These are phyloP conservation scores for Artemia franciscana DNA, from an alignment of 1,140 invertebrate species.

Conservation along the genomic window DNA sequence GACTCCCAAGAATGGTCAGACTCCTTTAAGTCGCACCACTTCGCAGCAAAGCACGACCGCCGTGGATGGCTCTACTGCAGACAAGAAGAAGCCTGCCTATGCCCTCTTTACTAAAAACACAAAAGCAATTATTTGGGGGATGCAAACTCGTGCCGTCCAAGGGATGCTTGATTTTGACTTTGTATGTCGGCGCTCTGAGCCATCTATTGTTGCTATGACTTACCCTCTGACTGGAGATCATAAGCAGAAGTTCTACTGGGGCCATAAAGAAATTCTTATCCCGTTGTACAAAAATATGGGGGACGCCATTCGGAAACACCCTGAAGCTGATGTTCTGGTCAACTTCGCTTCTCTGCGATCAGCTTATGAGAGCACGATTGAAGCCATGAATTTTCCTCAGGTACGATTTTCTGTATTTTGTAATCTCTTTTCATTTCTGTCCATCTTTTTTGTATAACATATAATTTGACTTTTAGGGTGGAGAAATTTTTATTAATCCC, in stretches of 20 bases:
- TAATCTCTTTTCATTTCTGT: too few relatives aligned
- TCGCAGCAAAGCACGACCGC: not conserved
- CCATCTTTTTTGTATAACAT: too few relatives aligned
- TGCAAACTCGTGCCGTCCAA: conserved; percentile 95
- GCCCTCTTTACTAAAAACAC: conserved; percentile 59
- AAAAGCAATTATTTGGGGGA: conserved; percentile 93
- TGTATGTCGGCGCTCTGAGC: conserved; percentile 69
- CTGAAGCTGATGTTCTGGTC: conserved; percentile 87
- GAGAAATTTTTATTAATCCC: too few relatives aligned
- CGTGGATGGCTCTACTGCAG: conserved; percentile 3
- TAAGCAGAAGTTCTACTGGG: conserved; percentile 99
- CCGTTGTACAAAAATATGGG: conserved; percentile 93
- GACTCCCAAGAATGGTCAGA: not conserved
- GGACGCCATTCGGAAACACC: conserved; percentile 83
- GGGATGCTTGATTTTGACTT: conserved; percentile 98
- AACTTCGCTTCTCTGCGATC: conserved; percentile 95
- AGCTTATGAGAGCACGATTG: conserved; percentile 88
- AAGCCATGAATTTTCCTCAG: conserved; percentile 74
- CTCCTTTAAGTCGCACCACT: not conserved
- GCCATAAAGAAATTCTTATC: conserved; percentile 89
- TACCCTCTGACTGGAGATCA: conserved; percentile 98
- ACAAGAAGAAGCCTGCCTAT: conserved; percentile 9
- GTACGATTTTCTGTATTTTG: too few relatives aligned
- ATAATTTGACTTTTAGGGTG: too few relatives aligned
- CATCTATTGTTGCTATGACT: conserved; percentile 79